Evolutionary conservation across 2,888 invertebrate genomes (phyloP).

Genomic region (Epirrhoe alternata): DNA sequence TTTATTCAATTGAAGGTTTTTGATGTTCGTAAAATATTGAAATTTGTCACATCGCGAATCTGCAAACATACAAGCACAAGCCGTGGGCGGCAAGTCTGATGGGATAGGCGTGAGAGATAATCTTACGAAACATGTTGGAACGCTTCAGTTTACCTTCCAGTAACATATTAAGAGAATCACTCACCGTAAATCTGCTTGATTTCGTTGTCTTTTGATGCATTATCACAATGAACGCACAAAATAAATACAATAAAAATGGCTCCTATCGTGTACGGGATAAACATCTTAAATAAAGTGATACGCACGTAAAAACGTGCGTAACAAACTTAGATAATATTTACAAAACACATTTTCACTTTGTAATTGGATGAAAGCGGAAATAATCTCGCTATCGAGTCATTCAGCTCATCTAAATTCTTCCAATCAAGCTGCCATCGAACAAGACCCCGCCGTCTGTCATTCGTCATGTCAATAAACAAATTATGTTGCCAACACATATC

Average conservation of each 20-base stretch:
- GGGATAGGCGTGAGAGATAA: conserved; percentile 14
- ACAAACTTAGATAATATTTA: conserved; percentile 69
- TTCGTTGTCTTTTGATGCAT: conserved; percentile 81
- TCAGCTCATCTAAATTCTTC: conserved; percentile 68
- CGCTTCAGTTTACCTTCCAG: background rate
- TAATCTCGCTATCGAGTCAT: conserved; percentile 69
- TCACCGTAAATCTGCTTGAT: conserved; percentile 79
- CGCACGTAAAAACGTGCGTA: conserved; percentile 70
- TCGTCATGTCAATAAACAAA: conserved; percentile 83
- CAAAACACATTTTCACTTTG: conserved; percentile 78
- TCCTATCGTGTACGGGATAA: conserved; percentile 79
- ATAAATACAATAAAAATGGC: conserved; percentile 85
- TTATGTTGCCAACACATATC: conserved; percentile 64
- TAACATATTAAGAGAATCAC: conserved; percentile 48
- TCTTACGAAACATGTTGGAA: conserved; percentile 6
- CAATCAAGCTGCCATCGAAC: conserved; percentile 74
- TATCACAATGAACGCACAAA: conserved; percentile 85
- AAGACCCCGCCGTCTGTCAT: conserved; percentile 81
- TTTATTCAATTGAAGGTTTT: background rate
- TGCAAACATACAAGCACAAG: conserved; percentile 19
- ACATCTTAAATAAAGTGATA: conserved; percentile 73
- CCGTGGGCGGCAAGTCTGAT: conserved; percentile 53
- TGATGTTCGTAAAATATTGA: background rate
- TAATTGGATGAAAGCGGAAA: conserved; percentile 64
- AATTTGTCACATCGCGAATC: conserved; percentile 10